Percentiles rank a stretch among this genome's conserved stretches.
These are phyloP conservation scores for Cephus rjabovi DNA, from an alignment of 2,888 invertebrate genomes.

Conservation along the genomic window DNA sequence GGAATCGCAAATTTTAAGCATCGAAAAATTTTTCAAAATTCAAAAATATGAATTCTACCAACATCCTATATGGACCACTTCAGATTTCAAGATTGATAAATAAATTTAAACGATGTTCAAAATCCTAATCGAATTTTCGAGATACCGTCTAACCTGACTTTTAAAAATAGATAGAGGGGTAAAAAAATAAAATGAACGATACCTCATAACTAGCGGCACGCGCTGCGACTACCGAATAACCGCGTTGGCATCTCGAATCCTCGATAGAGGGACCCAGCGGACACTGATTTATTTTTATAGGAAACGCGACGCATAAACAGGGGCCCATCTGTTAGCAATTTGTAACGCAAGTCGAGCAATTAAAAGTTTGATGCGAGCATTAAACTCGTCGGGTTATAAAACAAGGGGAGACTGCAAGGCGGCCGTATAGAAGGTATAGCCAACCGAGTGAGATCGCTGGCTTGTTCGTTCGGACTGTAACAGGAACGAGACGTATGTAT, in stretches of 20 bases:
- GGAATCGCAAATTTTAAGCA: not conserved
- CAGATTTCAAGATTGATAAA: not conserved
- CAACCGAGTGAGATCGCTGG: not conserved
- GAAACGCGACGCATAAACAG: constrained; percentile 44
- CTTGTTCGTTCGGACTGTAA: not conserved
- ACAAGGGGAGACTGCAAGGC: constrained; percentile 38
- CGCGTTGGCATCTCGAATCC: not conserved
- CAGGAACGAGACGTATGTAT: not conserved
- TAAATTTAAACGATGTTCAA: not conserved
- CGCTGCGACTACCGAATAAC: not conserved
- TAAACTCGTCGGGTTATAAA: constrained; percentile 63
- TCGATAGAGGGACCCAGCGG: not conserved
- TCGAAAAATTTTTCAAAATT: not conserved
- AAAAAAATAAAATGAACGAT: not conserved
- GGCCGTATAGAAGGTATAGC: not conserved
- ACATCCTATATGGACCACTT: not conserved
- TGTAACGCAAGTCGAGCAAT: constrained; percentile 62
- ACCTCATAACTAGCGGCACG: not conserved
- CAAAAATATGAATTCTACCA: not conserved
- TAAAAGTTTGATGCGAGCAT: constrained; percentile 64
- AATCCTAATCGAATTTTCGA: not conserved
- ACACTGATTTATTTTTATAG: constrained; percentile 33
- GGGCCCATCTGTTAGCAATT: constrained; percentile 62
- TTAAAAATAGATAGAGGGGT: not conserved
- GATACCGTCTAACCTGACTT: too few species aligned